A percentile compares a stretch with the other conserved stretches of the same genome.
Evolutionary conservation across 2,113 vertebrate genomes (phyloP).

Genomic region (Seriola quinqueradiata): DNA sequence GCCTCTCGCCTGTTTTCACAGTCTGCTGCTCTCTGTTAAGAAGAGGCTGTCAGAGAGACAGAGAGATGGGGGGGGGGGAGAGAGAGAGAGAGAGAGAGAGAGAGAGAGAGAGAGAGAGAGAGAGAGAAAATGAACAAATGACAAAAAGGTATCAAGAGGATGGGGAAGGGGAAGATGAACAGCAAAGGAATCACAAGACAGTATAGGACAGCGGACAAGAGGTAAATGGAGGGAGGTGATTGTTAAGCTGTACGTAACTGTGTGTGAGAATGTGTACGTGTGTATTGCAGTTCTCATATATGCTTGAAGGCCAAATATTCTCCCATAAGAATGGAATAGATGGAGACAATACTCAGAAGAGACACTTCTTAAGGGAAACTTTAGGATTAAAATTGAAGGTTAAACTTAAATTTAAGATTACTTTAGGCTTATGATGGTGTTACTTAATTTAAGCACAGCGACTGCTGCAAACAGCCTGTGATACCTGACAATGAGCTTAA

Average conservation of each 20-base stretch:
- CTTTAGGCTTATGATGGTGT: neutral
- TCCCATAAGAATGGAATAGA: slow-evolving; percentile 13
- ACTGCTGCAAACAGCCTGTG: neutral
- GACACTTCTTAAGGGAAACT: neutral
- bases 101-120: neutral
- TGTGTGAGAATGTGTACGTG: neutral
- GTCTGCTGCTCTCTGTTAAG: slow-evolving; percentile 68
- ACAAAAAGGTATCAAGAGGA: slow-evolving; percentile 62
- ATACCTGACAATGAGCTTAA: slow-evolving; percentile 1
- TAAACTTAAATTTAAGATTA: neutral
- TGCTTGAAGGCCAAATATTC: slow-evolving; percentile 24
- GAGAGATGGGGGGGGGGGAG: neutral
- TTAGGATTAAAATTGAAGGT: neutral
- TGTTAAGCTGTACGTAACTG: neutral
- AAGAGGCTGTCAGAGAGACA: slow-evolving; percentile 58
- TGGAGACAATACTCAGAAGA: slow-evolving; percentile 1
- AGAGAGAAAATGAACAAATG: slow-evolving; percentile 18
- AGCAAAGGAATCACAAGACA: slow-evolving; percentile 24
- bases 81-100: slow-evolving; percentile 19
- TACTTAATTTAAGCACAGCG: neutral
- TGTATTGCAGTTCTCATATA: neutral
- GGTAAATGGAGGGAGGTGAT: slow-evolving; percentile 23
- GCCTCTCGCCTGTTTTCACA: slow-evolving; percentile 68
- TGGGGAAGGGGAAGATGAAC: slow-evolving; percentile 20
- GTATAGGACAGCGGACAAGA: slow-evolving; percentile 19